A percentile compares a stretch with the other conserved stretches of the same genome.
Conservation (phyloP, 37 sponge, comb jelly and placozoan genomes). For the Spongilla lacustris region DNA sequence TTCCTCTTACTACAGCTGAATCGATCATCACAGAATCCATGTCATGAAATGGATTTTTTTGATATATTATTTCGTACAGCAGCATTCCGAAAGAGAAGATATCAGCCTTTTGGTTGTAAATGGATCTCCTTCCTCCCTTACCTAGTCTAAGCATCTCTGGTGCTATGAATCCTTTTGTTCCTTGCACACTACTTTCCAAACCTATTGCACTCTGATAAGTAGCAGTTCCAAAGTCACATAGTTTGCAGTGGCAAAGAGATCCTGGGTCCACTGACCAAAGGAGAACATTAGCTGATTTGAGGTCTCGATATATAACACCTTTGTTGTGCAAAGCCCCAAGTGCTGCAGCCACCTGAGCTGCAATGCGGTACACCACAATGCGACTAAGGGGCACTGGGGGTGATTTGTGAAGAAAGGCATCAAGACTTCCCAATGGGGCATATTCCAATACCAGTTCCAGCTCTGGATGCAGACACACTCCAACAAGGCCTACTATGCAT, state of each 20-base stretch:
- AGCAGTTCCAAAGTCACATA: constrained; percentile 72
- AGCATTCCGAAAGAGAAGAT: constrained; percentile 69
- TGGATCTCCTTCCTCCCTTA: not conserved
- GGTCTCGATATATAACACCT: constrained; percentile 60
- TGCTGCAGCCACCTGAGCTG: constrained; percentile 65
- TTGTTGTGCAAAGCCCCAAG: constrained; percentile 50
- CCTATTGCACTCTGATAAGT: constrained; percentile 46
- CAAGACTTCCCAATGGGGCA: constrained; percentile 66
- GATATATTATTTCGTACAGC: constrained; percentile 62
- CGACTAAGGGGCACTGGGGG: constrained; percentile 28
- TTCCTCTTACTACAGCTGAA: constrained; percentile 30
- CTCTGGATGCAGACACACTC: constrained; percentile 44
- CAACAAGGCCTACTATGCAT: constrained; percentile 58
- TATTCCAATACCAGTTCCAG: constrained; percentile 65
- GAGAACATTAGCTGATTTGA: constrained; percentile 73
- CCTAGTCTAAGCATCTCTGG: constrained; percentile 35
- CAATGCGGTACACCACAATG: constrained; percentile 53
- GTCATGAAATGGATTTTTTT: constrained; percentile 33
- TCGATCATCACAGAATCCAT: not conserved
- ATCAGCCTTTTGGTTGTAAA: constrained; percentile 55
- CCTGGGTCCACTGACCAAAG: constrained; percentile 57
- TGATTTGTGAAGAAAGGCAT: constrained; percentile 14
- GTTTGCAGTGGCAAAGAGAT: constrained; percentile 54
- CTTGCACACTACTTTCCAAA: constrained; percentile 37
- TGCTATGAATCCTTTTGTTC: constrained; percentile 71